Base-by-base conservation (phyloP, 2,113 vertebrate genomes). In the Colinus virginianus region DNA sequence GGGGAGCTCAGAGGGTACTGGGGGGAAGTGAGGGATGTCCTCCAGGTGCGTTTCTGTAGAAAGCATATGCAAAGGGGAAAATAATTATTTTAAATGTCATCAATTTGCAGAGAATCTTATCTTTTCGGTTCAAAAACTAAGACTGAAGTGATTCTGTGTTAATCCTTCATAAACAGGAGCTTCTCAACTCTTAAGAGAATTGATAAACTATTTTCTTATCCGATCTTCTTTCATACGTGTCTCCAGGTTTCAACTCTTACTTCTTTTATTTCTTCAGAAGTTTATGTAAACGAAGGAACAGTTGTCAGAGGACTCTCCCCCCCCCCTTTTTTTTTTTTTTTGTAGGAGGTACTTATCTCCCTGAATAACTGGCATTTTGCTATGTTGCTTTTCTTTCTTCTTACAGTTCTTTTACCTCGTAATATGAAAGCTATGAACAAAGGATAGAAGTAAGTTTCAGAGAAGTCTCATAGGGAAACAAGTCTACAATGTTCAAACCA, bases 41-140 rank as follows among this genome's bases (percentile, higher is more conserved):
- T 93, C 90, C 91, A 87, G 72, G 88, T 94, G 43, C 66, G 6
- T 84, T 95, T 94, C 87, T 95, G 88, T 84, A 81, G 74, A 64
- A 91, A n/a, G 42, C 55, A 49, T 82, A 94, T 84, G 88, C 45
- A 79, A 55, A 69, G 59, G 45, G 87, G 40, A 19, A 69, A 83
- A 76, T 62, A 78, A 88, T 61, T 82, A 66, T 59, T 95, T 92
- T 78, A 96, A 95, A 96, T 96, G 93, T 93, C 94, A 95, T 87
- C 91, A 49, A 43, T 94, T 93, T 90, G 46, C 69, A 62, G 25
- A 23, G 34, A 61, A 69, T 77, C 69, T 76, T 79, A 76, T 93
- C 90, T 84, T 84, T 51, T 94, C 82, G 89, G 93, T 89, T 96
- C 91, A 90, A 83, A 83, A 94, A 46, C 55, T 66, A 79, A 85